Base-by-base conservation (phyloP, 2,888 invertebrate species). In the Esperia sulphurella region DNA sequence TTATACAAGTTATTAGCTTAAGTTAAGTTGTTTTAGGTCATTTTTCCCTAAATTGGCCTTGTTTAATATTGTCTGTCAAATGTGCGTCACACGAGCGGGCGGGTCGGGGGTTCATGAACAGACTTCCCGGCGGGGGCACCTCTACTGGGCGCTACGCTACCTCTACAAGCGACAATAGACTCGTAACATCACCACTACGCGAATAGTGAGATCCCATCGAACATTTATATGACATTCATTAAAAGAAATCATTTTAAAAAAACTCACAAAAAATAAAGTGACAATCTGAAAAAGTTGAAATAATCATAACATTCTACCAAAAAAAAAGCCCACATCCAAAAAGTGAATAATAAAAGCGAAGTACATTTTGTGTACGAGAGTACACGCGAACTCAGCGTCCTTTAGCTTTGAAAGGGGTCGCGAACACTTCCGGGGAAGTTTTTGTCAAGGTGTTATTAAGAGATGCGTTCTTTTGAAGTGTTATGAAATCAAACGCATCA, bases 1-100 rank as follows among this genome's bases (percentile, higher is more conserved):
- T 87, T 87, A 88, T 88, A 89, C 87, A 88, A 88, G 85, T 85
- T 75, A 81, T 83, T 87, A 87, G 87, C 89, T 88, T 89, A 88
- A 88, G 88, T 87, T 88, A 87, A 88, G 86, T 87, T 83, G 68
- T 81, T 87, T 83, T 86, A 88, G 85, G 86, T 85, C 68, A 80
- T 75, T 83, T 21, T 76, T 81, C 83, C 87, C 86, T 86, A 86
- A 83, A 76, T 85, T 81, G 86, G 87, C 85, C 83, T 80, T 83
- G 84, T 81, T 79, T 73, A 76, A 79, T 78, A 74, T 66, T 72
- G 83, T 84, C 85, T 86, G 88, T 88, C 87, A 82, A 82, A 81
- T 75, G 86, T 68, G 71, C 58, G 72, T 64, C 71, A 59, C 63
- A 58, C 65, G 68, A 48, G 56, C 56, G 53, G 50, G 58, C 62